Evolutionary conservation across 2,797 vertebrate genomes (phyloP), one percentile per base, ranked within the genome.

Genomic region (Mastacembelus armatus): DNA sequence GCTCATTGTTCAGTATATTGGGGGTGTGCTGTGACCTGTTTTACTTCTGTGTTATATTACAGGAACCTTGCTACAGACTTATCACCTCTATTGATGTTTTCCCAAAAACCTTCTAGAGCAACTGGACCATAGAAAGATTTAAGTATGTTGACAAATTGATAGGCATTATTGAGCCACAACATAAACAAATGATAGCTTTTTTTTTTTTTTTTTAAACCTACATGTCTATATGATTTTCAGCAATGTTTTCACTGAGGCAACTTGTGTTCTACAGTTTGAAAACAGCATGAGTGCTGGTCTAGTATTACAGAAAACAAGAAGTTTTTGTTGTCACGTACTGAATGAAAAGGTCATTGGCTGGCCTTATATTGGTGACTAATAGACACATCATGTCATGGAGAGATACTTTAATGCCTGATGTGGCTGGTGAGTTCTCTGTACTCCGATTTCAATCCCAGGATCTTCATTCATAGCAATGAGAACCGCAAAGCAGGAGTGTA

Each of bases 11-110:
- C 71, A 42, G 70, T 68, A 73, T 78, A 70, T 72, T 80, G 78
- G 66, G 71, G 89, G 81, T 80, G 78, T 86, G 79, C 79, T 74
- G 30, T 87, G 87, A 91, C 91, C 90, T 88, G 84, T 63, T 91
- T 90, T 86, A 75, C 84, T 75, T 80, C 52, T 82, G 78, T 80
- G 71, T 86, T 87, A 50, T 70, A 51, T 87, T 86, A 81, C 85
- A 81, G 77, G 54, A 86, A 74, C 71, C 67, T 71, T 65, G 54
- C 74, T 47, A 15, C 42, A 59, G 21, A 40, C 52, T 59, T 58
- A 67, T 66, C 61, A 50, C 49, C 24, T 54, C n/a, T 59, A 7
- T 58, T 69, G 19, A 36, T 66, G 12, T 72, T 59, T 67, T 62
- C 38, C 14, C 50, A 16, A 35, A 62, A 59, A 64, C 21, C 26